Percentiles rank a stretch among this genome's conserved stretches.
phyloP scores from a whole-genome alignment of 2,888 invertebrate genomes.

The Pyrgus malvae region DNA sequence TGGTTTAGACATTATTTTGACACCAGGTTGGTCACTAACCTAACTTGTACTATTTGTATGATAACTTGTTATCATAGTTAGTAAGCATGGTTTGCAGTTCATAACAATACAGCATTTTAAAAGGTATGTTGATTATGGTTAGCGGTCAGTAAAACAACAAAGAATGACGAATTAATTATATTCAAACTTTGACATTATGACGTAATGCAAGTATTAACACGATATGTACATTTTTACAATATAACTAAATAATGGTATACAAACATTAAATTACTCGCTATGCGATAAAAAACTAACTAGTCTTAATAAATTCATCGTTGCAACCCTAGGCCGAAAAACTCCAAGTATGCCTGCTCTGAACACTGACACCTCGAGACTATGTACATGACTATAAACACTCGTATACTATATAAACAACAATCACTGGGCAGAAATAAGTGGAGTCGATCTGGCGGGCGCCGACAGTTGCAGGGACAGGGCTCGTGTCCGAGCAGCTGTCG shows the following conservation, averaged over 20 bases:
- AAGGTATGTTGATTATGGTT: neutral
- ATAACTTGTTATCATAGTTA: no score
- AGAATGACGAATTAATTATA: conserved; percentile 46
- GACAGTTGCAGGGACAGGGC: conserved; percentile 57
- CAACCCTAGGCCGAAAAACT: conserved; percentile 62
- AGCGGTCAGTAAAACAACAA: conserved; percentile 32
- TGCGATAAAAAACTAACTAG: conserved; percentile 65
- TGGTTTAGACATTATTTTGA: no score
- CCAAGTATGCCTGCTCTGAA: conserved; percentile 35
- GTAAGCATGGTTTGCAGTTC: neutral
- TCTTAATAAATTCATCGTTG: conserved; percentile 77
- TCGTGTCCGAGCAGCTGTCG: conserved; percentile 47
- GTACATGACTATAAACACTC: conserved; percentile 14
- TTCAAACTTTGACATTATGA: conserved; percentile 68
- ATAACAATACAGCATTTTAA: neutral
- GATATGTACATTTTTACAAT: conserved; percentile 78
- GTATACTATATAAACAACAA: conserved; percentile 23
- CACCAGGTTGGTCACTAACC: no score
- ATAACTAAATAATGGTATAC: conserved; percentile 51
- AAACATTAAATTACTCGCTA: conserved; percentile 61
- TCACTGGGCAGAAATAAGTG: conserved; percentile 27
- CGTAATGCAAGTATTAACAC: conserved; percentile 73
- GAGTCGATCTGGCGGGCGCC: conserved; percentile 26
- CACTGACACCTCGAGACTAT: conserved; percentile 20
- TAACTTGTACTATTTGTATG: no score